Conservation (phyloP, 2,888 invertebrate genomes). For the Dexiosoma caninum region DNA sequence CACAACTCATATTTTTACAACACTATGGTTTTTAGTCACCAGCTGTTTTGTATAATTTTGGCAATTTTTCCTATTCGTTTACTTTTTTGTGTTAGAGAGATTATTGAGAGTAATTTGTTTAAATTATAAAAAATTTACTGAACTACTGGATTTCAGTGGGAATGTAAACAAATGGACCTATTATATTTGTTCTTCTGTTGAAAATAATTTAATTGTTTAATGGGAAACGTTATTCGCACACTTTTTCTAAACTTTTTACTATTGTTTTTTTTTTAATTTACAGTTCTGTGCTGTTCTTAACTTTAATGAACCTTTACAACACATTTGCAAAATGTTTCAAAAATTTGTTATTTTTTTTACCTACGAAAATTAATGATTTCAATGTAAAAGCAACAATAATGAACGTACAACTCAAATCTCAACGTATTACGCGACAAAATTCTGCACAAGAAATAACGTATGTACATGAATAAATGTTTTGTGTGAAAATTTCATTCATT, state of each 20-base stretch:
- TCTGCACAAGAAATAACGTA: slow-evolving; percentile 18
- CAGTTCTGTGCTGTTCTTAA: background rate
- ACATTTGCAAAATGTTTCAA: slow-evolving; percentile 37
- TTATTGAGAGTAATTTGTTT: no score
- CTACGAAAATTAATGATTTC: slow-evolving; percentile 54
- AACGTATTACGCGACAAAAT: slow-evolving; percentile 45
- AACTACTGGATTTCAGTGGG: no score
- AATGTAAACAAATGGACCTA: no score
- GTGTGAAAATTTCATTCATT: slow-evolving; percentile 62
- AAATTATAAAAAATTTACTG: no score
- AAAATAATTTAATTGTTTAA: slow-evolving; percentile 44
- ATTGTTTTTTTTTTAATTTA: background rate
- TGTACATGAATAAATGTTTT: slow-evolving; percentile 37
- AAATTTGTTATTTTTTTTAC: slow-evolving; percentile 13
- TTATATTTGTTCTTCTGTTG: no score
- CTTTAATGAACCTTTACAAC: slow-evolving; percentile 41
- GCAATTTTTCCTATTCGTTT: no score
- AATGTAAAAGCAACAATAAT: slow-evolving; percentile 9
- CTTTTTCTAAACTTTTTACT: background rate
- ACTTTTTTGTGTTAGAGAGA: no score
- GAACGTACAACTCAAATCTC: slow-evolving; percentile 41
- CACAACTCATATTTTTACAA: no score
- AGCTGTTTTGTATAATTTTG: no score
- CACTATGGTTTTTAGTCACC: no score
- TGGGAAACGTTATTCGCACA: slow-evolving; percentile 27